Percentiles rank a stretch among this genome's conserved stretches.
phyloP scores from a whole-genome alignment of 2,113 vertebrate species.

The Corythoichthys intestinalis region DNA sequence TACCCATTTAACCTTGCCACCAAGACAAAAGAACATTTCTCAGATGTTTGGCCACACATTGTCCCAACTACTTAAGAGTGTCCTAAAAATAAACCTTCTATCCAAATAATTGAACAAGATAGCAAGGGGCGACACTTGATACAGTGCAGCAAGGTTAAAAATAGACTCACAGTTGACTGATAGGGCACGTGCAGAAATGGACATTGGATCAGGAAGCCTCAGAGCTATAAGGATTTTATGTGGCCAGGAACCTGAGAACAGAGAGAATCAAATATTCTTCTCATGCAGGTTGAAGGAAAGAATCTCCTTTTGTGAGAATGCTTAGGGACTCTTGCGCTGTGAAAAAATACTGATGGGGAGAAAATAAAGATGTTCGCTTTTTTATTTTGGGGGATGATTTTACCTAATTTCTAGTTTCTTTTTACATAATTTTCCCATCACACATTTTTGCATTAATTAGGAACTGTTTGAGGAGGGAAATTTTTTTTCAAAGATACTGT shows the following conservation, averaged over 20 bases:
- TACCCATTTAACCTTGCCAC: slow-evolving; percentile 4
- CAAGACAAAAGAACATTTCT: slow-evolving; percentile 19
- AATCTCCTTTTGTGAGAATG: slow-evolving; percentile 27
- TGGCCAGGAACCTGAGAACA: slow-evolving; percentile 47
- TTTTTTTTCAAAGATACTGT: not conserved
- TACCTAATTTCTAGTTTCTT: slow-evolving; percentile 30
- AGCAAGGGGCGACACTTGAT: slow-evolving; percentile 58
- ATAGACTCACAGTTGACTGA: slow-evolving; percentile 61
- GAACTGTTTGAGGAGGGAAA: slow-evolving; percentile 24
- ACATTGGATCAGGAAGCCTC: slow-evolving; percentile 15
- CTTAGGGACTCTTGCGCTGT: slow-evolving; percentile 21
- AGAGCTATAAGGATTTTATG: slow-evolving; percentile 13
- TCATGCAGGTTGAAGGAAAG: slow-evolving; percentile 38
- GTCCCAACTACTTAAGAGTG: slow-evolving; percentile 39
- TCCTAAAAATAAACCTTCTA: slow-evolving; percentile 46
- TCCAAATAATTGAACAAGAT: slow-evolving; percentile 53
- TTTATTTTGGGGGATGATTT: not conserved
- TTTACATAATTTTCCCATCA: slow-evolving; percentile 34
- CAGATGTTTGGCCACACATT: slow-evolving; percentile 25
- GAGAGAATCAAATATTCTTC: slow-evolving; percentile 36
- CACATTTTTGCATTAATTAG: slow-evolving; percentile 34
- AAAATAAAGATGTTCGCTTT: not conserved
- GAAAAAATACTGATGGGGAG: not conserved
- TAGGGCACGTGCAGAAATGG: slow-evolving; percentile 20
- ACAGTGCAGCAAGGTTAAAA: slow-evolving; percentile 70